phyloP scores from a whole-genome alignment of 2,888 invertebrate species.

The Lochmaea crataegi region DNA sequence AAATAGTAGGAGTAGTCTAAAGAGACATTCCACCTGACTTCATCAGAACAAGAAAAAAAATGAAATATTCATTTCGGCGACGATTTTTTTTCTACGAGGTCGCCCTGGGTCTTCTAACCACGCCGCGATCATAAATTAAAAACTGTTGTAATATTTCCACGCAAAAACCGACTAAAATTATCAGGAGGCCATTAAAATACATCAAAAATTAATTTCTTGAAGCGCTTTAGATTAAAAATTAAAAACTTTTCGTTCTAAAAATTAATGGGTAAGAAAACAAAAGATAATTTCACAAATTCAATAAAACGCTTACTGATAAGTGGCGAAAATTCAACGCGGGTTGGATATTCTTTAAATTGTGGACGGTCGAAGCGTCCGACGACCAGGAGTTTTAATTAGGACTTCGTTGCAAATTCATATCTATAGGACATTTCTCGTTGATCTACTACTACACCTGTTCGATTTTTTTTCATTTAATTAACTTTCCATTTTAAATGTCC shows the following conservation, averaged over 20 bases:
- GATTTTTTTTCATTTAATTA: too few relatives aligned
- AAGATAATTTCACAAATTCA: conserved; percentile 64
- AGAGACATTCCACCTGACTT: background rate
- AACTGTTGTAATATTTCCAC: conserved; percentile 49
- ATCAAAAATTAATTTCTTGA: conserved; percentile 62
- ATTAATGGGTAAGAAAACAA: conserved; percentile 65
- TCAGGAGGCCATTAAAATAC: conserved; percentile 58
- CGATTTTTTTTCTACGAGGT: conserved; percentile 22
- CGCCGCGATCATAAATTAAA: conserved; percentile 45
- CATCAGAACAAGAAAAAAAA: background rate
- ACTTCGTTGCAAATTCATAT: conserved; percentile 59
- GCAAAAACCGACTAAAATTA: conserved; percentile 51
- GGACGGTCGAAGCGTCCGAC: conserved; percentile 9
- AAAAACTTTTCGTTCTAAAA: conserved; percentile 63
- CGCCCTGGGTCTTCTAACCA: conserved; percentile 24
- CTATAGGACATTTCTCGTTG: conserved; percentile 57
- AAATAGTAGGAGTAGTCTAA: background rate
- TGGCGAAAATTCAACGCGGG: conserved; percentile 43
- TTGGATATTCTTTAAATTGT: conserved; percentile 43
- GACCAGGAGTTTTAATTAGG: conserved; percentile 56
- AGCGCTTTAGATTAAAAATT: conserved; percentile 63
- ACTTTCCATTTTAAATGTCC: too few relatives aligned
- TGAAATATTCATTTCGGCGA: conserved; percentile 21
- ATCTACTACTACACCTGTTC: conserved; percentile 32
- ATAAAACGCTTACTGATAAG: conserved; percentile 58